Base-by-base conservation (phyloP, 2,113 vertebrate species). In the Phaethornis superciliosus region DNA sequence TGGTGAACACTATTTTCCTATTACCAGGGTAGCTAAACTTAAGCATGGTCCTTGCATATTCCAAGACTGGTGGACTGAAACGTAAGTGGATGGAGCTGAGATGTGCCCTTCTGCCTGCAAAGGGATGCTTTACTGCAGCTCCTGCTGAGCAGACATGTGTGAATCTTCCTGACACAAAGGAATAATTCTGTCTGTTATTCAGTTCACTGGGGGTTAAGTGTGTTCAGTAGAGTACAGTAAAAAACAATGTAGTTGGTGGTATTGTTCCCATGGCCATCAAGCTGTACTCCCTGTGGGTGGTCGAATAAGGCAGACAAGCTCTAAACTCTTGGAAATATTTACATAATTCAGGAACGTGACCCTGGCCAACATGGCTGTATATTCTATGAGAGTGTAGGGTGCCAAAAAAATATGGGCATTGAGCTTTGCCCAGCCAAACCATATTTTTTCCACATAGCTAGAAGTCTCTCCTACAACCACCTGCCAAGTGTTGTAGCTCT, bases 281-380 rank as follows among this genome's bases (percentile, higher is more conserved):
- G 27, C 63, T 82, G 42, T 47, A 54, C 55, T 80, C 54, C 8
- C 65, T 59, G 49, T 81, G 81, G 91, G 81, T 95, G 81, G 93
- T 83, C 91, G 51, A 74, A 64, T 68, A 80, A 80, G 68, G 68
- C 78, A 91, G 87, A 74, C 63, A 88, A 46, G 71, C 85, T 94
- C 37, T 60, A 78, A 90, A 74, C 2, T 1, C 74, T 81, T 63
- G 52, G 71, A 94, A 82, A 85, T 94, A 89, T 47, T 82, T 90
- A 67, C 47, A 37, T 65, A 72, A 64, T 47, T 85, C 49, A 68
- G 63, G 85, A 64, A 40, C 55, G 79, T 88, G 71, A 85, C 71
- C 37, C 71, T 91, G 52, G 78, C 81, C 85, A 81, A 17, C 22
- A 10, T 33, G 47, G 47, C 63, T 71, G 21, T 74, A 40, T 77